Evolutionary conservation across 2,797 vertebrate genomes (phyloP).

Genomic region (Pteropus rufus): DNA sequence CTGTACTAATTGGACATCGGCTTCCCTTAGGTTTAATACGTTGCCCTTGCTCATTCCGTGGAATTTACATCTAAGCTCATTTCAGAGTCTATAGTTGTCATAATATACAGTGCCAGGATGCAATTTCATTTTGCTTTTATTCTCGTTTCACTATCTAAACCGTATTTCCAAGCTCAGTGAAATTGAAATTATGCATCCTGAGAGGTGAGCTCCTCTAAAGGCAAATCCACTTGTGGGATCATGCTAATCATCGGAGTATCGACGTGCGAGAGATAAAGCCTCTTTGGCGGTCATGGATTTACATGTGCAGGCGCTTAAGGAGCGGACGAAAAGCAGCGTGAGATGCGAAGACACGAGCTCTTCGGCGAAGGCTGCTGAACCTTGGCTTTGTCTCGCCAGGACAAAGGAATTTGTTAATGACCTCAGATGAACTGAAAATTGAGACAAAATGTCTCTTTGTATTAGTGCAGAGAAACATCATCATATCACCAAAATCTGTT

Average conservation of each 20-base stretch:
- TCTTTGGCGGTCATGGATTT: neutral
- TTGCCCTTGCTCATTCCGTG: neutral
- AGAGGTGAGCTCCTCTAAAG: neutral
- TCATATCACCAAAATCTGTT: neutral
- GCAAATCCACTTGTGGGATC: neutral
- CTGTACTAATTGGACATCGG: neutral
- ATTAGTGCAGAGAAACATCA: neutral
- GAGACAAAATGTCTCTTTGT: neutral
- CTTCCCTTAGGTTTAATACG: neutral
- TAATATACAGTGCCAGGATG: neutral
- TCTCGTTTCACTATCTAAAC: neutral
- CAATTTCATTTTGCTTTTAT: neutral
- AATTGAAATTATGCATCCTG: neutral
- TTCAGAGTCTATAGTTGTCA: neutral
- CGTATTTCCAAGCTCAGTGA: neutral
- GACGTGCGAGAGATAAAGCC: neutral
- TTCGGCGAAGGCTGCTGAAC: neutral
- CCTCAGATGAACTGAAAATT: neutral
- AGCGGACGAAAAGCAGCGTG: neutral
- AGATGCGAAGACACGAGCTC: neutral
- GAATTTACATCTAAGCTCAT: neutral
- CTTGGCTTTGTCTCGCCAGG: neutral
- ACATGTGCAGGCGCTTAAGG: neutral
- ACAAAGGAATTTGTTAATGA: neutral
- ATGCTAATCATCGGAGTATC: neutral